Base-by-base conservation (phyloP, 1,140 invertebrate genomes). In the Vollenhovia emeryi region DNA sequence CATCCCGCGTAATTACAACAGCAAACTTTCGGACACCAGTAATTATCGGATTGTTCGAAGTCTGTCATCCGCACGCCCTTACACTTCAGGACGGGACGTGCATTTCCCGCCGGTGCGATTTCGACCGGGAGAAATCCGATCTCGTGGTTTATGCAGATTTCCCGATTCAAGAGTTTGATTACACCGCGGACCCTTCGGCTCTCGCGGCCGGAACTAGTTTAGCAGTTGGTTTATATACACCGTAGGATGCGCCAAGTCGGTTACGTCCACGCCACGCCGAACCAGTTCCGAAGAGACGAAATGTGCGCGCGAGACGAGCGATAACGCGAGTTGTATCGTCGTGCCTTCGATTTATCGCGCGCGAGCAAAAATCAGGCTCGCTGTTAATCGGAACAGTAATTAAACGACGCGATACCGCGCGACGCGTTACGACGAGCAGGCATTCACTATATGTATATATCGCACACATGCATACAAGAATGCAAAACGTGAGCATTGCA, bases 101-200 rank as follows among this genome's bases (percentile, higher is more conserved):
- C 59, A 76, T 60, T 18, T 59, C 55, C n/a, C 40, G 27, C 43
- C 27, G 43, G 59, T 27, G 52, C 33, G 50, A 75, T 52, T 57
- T 48, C 73, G 43, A 33, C 48, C 48, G 33, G 9, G 60, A 40
- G 78, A 74, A 74, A 89, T 82, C 55, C 27, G 76, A 76, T 30
- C 55, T 50, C 73, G 87, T 36, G 84, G 88, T 79, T 86, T 84
- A 62, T 64, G 84, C 50, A 50, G 84, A 83, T 68, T 83, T 89
- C 36, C 50, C 55, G 74, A 83, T 62, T 69, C 52, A 76, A 80
- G 89, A 89, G 87, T 89, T 89, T 89, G 85, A 89, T 89, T 89
- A 89, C 87, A 89, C 50, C 73, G 60, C 5, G 68, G 59, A 75
- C 84, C 84, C 50, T 73, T 78, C 45, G 57, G 50, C 64, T 69